Percentiles rank a stretch among this genome's conserved stretches.
Evolutionary conservation across 2,797 vertebrate genomes (phyloP).

Genomic region (Octomys mimax): DNA sequence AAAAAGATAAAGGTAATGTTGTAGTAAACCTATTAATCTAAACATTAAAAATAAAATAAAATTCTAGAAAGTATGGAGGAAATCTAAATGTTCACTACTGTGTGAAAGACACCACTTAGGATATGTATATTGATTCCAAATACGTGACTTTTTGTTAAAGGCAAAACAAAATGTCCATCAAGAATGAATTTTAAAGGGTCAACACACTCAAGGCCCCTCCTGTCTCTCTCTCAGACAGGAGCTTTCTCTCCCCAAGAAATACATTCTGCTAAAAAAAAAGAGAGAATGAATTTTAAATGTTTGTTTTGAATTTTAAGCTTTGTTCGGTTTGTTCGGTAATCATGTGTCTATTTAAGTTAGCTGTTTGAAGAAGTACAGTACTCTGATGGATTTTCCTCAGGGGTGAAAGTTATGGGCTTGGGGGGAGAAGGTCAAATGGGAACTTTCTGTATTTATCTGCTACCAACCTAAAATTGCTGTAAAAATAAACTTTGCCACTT

Average conservation of each 20-base stretch:
- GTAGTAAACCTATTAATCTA: neutral
- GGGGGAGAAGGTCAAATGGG: neutral
- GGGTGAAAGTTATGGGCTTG: neutral
- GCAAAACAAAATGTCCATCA: neutral
- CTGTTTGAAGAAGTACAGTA: neutral
- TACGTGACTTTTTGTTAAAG: neutral
- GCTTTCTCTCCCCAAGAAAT: too few species aligned
- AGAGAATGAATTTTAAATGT: too few species aligned
- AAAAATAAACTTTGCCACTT: neutral
- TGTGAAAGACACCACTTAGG: neutral
- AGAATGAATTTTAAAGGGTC: neutral
- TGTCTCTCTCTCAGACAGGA: too few species aligned
- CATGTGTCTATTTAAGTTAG: neutral
- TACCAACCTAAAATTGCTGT: neutral
- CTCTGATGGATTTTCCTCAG: neutral
- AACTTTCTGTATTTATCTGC: neutral
- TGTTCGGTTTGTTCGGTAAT: neutral
- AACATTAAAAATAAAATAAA: neutral
- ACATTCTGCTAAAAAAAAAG: too few species aligned
- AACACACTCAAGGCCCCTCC: too few species aligned
- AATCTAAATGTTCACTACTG: neutral
- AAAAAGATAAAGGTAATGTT: neutral
- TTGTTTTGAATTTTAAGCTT: too few species aligned
- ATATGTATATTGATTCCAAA: neutral
- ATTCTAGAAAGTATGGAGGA: neutral